Base-by-base conservation (phyloP, 2,888 invertebrate species). In the Acanthopleura granulata region DNA sequence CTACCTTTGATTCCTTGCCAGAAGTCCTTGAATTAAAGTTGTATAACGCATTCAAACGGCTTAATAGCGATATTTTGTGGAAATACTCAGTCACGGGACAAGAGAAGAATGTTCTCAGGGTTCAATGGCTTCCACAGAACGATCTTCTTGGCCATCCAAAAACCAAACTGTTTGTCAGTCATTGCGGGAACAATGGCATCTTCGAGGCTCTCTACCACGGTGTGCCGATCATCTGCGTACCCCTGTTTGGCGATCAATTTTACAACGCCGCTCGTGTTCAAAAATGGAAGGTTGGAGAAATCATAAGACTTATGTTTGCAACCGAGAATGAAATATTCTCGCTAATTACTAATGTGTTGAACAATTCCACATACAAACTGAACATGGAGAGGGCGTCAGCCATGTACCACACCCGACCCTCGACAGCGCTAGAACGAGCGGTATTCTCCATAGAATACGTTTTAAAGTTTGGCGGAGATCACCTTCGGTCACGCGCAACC, bases 371-470 rank as follows among this genome's bases (percentile, higher is more conserved):
- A 0, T 84, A 79, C 62, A 74, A 61, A 66, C 49, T 74, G 11
- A 80, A 74, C 0, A 80, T 83, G 14, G 71, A 71, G n/a, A 73
- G 69, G 29, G 81, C 79, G 16, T 80, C 83, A 1, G n/a, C 57
- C 40, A 77, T 84, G 16, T 80, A 79, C 49, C 74, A 75, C 1
- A 72, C 62, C 29, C 72, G 76, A 25, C 71, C 74, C 51, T 49
- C 74, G 40, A 76, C 75, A 29, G 81, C 86, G 9, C 62, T 66
- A 27, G 77, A 83, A 57, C 77, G 82, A 66, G 84, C 84, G 12
- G 82, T 80, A 11, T 82, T 75, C 71, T 85, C 84, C 83, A 76
- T 85, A n/a, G 85, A 85, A 74, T 82, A 84, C 71, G 79, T 85
- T 49, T 74, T 85, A 16, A 77, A 80, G 75, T 81, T 80, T 79